Conservation (phyloP, 1,140 invertebrate species). For the Drosophila biarmipes region DNA sequence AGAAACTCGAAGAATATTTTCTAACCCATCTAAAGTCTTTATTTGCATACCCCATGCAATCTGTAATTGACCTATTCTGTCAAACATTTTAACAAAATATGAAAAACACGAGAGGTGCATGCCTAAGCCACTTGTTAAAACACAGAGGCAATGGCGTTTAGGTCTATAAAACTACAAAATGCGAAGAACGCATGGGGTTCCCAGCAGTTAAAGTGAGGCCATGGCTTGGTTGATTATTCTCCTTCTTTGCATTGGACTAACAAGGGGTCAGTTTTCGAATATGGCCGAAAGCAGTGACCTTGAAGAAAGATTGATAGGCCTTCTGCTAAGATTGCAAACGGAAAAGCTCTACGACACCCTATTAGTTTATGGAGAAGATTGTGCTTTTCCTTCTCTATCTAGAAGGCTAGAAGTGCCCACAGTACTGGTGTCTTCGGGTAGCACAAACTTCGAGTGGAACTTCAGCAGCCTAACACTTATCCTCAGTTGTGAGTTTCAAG, state of each 20-base stretch:
- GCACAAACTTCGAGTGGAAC: constrained; percentile 40
- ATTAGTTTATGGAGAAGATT: constrained; percentile 31
- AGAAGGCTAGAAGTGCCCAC: constrained; percentile 6
- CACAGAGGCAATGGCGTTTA: too few relatives aligned
- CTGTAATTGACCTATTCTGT: too few relatives aligned
- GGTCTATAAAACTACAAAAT: constrained; percentile 11
- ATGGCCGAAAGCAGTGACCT: background rate
- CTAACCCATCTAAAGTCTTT: too few relatives aligned
- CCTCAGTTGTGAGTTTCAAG: constrained; percentile 20
- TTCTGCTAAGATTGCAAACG: constrained; percentile 19
- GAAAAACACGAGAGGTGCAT: too few relatives aligned
- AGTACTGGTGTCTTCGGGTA: constrained; percentile 25
- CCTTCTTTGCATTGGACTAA: constrained; percentile 4
- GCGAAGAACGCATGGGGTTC: background rate
- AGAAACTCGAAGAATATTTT: too few relatives aligned
- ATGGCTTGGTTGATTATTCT: constrained; percentile 11
- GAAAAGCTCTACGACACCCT: constrained; percentile 46
- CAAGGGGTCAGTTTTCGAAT: background rate
- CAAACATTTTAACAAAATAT: too few relatives aligned
- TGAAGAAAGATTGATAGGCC: constrained; percentile 4
- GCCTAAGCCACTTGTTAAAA: too few relatives aligned
- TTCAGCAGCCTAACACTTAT: constrained; percentile 39
- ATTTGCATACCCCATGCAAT: too few relatives aligned
- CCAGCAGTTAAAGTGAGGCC: constrained; percentile 7
- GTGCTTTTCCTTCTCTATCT: constrained; percentile 33